Evolutionary conservation across 2,113 vertebrate genomes (phyloP).

Genomic region (Ceyx margarethae): DNA sequence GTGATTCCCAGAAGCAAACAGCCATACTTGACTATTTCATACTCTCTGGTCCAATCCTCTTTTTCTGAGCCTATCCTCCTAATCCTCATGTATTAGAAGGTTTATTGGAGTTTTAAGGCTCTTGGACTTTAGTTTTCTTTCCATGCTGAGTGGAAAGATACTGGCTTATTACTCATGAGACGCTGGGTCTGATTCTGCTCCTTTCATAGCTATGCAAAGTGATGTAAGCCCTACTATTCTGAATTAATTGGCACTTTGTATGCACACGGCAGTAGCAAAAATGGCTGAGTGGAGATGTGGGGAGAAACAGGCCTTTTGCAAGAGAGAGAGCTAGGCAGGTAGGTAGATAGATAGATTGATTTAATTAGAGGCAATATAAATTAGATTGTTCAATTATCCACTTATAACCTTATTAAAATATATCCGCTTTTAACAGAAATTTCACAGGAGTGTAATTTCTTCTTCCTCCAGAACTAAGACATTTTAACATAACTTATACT

Average conservation of each 20-base stretch:
- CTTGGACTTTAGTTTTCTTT: neutral
- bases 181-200: neutral
- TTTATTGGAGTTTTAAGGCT: neutral
- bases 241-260: neutral
- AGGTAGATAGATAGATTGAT: neutral
- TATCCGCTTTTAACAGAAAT: neutral
- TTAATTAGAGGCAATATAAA: neutral
- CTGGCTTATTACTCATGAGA: neutral
- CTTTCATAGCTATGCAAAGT: neutral
- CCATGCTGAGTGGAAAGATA: neutral
- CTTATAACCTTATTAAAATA: conserved; percentile 6
- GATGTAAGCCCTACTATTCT: neutral
- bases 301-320: neutral
- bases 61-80: neutral
- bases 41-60: neutral
- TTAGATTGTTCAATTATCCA: neutral
- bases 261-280: neutral
- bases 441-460: conserved; percentile 1
- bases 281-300: neutral
- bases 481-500: conserved; percentile 16
- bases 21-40: neutral
- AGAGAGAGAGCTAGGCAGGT: neutral
- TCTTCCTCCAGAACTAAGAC: neutral
- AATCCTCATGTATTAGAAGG: neutral
- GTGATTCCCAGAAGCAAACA: neutral